Evolutionary conservation across 2,797 vertebrate genomes (phyloP).

Genomic region (Aldrovandia affinis): DNA sequence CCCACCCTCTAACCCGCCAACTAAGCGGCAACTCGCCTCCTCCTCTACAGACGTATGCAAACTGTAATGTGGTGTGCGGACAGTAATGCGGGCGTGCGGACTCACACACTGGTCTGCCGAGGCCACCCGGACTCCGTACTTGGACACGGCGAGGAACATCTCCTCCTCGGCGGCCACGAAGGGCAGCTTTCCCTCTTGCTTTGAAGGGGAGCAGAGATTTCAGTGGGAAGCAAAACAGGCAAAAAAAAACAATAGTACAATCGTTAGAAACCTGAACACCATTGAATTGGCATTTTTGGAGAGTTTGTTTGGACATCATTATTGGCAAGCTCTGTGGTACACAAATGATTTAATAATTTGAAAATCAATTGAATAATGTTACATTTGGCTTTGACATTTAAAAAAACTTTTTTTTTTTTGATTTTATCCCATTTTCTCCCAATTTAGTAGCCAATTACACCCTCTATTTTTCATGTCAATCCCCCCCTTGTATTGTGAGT

Average conservation of each 20-base stretch:
- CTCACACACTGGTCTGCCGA: slow-evolving; percentile 95
- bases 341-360: too few species aligned
- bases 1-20: too few species aligned
- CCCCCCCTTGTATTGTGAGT: too few species aligned
- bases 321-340: background rate
- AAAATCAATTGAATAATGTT: background rate
- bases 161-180: slow-evolving; percentile 94
- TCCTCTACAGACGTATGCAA: too few species aligned
- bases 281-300: background rate
- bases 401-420: too few species aligned
- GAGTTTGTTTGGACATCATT: too few species aligned
- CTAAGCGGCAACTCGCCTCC: too few species aligned
- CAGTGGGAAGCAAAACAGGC: slow-evolving; percentile 1
- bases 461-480: too few species aligned
- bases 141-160: slow-evolving; percentile 92
- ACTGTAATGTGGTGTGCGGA: too few species aligned
- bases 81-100: slow-evolving; percentile 43
- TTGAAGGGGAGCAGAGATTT: slow-evolving; percentile 42
- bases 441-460: too few species aligned
- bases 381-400: too few species aligned
- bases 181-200: slow-evolving; percentile 97
- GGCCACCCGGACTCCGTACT: slow-evolving; percentile 93
- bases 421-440: too few species aligned
- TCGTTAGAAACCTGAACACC: background rate
- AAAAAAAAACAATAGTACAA: background rate